Evolutionary conservation across 2,888 invertebrate species (phyloP).

Genomic region (Unio pictorum): DNA sequence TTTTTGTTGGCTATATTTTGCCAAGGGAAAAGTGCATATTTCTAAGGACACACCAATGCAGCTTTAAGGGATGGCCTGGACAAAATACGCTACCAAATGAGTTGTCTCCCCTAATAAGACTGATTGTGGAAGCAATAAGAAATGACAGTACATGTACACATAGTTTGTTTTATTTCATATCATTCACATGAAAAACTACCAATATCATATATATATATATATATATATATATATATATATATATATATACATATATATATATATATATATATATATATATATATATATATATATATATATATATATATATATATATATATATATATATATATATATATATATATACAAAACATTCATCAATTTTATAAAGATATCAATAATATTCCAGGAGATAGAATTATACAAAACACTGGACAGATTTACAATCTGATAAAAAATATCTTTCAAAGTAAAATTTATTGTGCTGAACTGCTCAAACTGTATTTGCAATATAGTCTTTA

Average conservation of each 20-base stretch:
- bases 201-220: neutral
- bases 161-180: too few relatives aligned
- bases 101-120: too few relatives aligned
- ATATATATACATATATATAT: conserved; percentile 6
- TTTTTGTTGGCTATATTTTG: too few relatives aligned
- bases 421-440: conserved; percentile 6
- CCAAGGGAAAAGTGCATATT: too few relatives aligned
- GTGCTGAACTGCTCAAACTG: neutral
- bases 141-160: too few relatives aligned
- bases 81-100: too few relatives aligned
- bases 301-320: conserved; percentile 2
- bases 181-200: too few relatives aligned
- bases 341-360: neutral
- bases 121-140: too few relatives aligned
- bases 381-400: neutral
- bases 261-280: conserved; percentile 9
- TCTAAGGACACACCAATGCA: too few relatives aligned
- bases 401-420: neutral
- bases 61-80: too few relatives aligned
- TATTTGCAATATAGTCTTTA: neutral
- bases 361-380: too few relatives aligned
- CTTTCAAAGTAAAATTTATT: neutral
- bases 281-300: conserved; percentile 1
- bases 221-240: conserved; percentile 5
- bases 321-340: conserved; percentile 9